Evolutionary conservation across 2,113 vertebrate species (phyloP).

Genomic region (Lates calcarifer): DNA sequence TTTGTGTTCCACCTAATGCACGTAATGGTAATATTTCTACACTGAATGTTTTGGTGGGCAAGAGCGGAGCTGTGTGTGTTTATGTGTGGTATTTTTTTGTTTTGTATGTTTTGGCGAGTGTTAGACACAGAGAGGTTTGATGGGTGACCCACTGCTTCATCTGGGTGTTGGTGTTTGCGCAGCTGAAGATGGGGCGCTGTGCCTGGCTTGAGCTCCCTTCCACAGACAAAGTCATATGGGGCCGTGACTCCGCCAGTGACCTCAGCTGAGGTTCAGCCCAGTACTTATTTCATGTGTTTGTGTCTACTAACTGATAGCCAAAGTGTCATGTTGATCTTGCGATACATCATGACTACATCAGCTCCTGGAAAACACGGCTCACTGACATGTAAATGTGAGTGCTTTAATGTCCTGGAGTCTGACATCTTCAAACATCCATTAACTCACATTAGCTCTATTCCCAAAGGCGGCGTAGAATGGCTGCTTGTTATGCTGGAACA

Average conservation of each 20-base stretch:
- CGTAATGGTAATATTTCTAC: conserved; percentile 47
- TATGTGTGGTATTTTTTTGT: conserved; percentile 26
- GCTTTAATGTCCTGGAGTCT: conserved; percentile 46
- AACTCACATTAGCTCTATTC: conserved; percentile 92
- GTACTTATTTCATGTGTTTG: conserved; percentile 57
- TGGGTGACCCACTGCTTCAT: conserved; percentile 30
- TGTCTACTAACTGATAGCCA: conserved; percentile 54
- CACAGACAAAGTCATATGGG: conserved; percentile 52
- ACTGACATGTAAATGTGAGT: conserved; percentile 7
- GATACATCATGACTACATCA: conserved; percentile 25
- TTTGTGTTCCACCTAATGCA: conserved; percentile 48
- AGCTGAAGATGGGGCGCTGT: conserved; percentile 72
- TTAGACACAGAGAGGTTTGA: conserved; percentile 14
- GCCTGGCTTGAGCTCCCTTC: conserved; percentile 55
- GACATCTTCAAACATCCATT: conserved; percentile 69
- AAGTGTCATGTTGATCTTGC: conserved; percentile 26
- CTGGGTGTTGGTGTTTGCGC: conserved; percentile 70
- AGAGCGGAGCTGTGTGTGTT: neutral
- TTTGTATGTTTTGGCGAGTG: conserved; percentile 45
- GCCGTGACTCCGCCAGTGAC: conserved; percentile 37
- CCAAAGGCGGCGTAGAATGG: conserved; percentile 99
- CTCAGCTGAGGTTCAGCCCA: conserved; percentile 66
- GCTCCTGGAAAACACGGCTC: conserved; percentile 37
- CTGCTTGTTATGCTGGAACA: conserved; percentile 92
- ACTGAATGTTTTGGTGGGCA: conserved; percentile 35